Percentiles rank a stretch among this genome's conserved stretches.
Evolutionary conservation across 2,797 vertebrate species (phyloP).

Genomic region (Emys orbicularis): DNA sequence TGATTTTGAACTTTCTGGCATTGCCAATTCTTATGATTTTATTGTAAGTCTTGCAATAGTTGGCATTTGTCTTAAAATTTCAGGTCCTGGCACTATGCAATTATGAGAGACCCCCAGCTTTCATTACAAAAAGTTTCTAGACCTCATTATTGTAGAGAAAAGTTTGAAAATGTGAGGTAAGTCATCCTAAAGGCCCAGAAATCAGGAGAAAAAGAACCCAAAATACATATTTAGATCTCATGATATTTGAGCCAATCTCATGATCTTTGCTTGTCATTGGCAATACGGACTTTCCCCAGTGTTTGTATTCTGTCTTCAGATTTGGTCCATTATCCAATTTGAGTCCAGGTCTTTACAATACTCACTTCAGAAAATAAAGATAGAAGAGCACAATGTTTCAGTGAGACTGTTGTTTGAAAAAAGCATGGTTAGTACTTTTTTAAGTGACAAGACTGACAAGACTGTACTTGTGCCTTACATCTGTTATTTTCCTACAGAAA

Average conservation of each 20-base stretch:
- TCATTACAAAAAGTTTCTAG: background rate
- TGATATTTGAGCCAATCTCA: background rate
- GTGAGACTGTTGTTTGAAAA: background rate
- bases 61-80: background rate
- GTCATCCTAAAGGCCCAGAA: background rate
- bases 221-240: background rate
- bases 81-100: background rate
- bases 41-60: background rate
- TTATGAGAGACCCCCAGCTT: background rate
- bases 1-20: background rate
- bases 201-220: background rate
- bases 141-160: background rate
- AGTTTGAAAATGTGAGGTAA: background rate
- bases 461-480: background rate
- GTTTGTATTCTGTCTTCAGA: background rate
- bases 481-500: background rate
- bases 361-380: background rate
- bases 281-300: background rate
- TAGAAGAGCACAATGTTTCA: background rate
- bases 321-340: background rate
- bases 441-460: background rate
- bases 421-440: rapidly evolving
- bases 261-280: background rate
- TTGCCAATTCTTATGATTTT: background rate
- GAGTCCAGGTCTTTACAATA: background rate